A percentile compares a stretch with the other conserved stretches of the same genome.
These are phyloP conservation scores for Tricholaema leucomelas DNA, from an alignment of 2,113 vertebrate species.

Conservation along the genomic window DNA sequence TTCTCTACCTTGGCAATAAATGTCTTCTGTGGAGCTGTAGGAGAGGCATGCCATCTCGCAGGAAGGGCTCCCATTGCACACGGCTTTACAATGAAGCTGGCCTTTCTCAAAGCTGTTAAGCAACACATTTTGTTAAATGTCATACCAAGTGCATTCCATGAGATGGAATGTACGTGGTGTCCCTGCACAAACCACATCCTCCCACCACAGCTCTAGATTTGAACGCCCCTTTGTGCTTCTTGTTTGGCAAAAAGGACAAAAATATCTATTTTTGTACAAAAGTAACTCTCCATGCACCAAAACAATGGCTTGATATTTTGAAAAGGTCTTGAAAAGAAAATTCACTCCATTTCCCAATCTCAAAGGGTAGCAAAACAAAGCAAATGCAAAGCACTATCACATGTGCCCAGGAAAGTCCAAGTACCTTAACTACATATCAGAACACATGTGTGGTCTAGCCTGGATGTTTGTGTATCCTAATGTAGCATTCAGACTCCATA, in stretches of 20 bases:
- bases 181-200: slow-evolving; percentile 63
- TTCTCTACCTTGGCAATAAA: slow-evolving; percentile 15
- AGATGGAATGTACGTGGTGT: slow-evolving; percentile 64
- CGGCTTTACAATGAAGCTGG: not conserved
- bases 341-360: not conserved
- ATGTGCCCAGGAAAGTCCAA: not conserved
- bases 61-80: not conserved
- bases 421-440: fast-evolving
- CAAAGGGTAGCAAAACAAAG: not conserved
- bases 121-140: slow-evolving; percentile 26
- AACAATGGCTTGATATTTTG: not conserved
- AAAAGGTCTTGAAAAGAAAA: not conserved
- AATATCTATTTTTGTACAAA: not conserved
- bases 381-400: not conserved
- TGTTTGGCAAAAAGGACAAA: slow-evolving; percentile 34
- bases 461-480: not conserved
- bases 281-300: not conserved
- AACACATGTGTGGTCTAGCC: not conserved
- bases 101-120: not conserved
- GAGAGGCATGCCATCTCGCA: not conserved
- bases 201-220: slow-evolving; percentile 68
- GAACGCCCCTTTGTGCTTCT: slow-evolving; percentile 81
- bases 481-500: not conserved
- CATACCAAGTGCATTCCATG: slow-evolving; percentile 31
- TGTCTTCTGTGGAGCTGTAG: not conserved